These are phyloP conservation scores for Suillia variegata DNA, from an alignment of 2,888 invertebrate genomes.

Conservation along the genomic window DNA sequence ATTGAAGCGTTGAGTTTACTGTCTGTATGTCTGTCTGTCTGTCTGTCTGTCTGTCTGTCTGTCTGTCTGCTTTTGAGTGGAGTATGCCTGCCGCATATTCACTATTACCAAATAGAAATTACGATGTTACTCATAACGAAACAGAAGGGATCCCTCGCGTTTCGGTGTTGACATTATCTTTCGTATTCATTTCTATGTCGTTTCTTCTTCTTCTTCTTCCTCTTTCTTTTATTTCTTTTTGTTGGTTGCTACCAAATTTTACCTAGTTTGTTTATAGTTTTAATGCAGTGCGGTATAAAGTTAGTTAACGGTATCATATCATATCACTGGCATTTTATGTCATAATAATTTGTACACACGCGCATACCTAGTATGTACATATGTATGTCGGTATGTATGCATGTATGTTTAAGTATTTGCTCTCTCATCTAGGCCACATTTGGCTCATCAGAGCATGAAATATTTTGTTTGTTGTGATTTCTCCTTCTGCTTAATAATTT, in stretches of 20 bases:
- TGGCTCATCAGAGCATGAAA: slow-evolving; percentile 9
- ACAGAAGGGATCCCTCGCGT: background rate
- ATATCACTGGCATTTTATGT: background rate
- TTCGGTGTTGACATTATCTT: background rate
- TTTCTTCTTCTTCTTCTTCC: too few species aligned
- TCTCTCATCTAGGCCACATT: slow-evolving; percentile 1
- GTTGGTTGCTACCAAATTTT: too few species aligned
- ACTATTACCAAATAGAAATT: background rate
- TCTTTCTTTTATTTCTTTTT: too few species aligned
- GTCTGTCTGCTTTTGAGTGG: too few species aligned
- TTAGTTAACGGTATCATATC: background rate
- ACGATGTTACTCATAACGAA: background rate
- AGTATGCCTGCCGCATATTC: too few species aligned
- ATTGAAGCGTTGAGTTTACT: background rate
- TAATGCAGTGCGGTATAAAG: background rate
- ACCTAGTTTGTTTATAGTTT: background rate
- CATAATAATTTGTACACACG: too few species aligned
- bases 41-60: too few species aligned
- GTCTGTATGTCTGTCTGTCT: too few species aligned
- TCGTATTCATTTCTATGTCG: background rate
- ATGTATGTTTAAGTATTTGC: too few species aligned
- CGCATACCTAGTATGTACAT: too few species aligned
- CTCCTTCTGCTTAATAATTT: background rate
- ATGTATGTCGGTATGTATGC: too few species aligned
- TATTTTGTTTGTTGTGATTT: slow-evolving; percentile 7